Conservation (phyloP, 1,140 invertebrate genomes). For the Goniozus legneri region DNA sequence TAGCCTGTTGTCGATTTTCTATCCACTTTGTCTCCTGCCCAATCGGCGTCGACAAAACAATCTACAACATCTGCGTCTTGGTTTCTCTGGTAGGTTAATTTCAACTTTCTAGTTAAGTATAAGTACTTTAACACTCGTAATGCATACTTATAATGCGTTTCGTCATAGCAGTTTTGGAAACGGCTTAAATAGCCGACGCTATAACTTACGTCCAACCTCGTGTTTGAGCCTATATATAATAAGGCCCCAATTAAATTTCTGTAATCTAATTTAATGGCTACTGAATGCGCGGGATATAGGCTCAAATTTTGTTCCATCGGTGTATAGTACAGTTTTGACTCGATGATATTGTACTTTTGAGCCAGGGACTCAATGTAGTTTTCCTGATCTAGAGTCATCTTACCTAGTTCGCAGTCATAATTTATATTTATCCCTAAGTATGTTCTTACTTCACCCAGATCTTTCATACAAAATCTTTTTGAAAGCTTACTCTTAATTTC, state of each 20-base stretch:
- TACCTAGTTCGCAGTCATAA: conserved; percentile 26
- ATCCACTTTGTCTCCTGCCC: conserved; percentile 33
- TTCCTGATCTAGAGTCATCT: conserved; percentile 35
- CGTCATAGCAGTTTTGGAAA: conserved; percentile 39
- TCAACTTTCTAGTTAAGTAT: conserved; percentile 33
- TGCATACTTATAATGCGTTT: conserved; percentile 44
- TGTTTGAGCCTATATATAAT: conserved; percentile 44
- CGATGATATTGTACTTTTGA: conserved; percentile 35
- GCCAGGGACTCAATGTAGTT: conserved; percentile 44
- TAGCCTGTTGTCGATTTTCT: conserved; percentile 44
- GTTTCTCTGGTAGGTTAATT: conserved; percentile 3
- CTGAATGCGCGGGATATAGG: not conserved
- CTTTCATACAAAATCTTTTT: conserved; percentile 25
- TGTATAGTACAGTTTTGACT: conserved; percentile 20
- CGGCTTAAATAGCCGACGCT: conserved; percentile 32
- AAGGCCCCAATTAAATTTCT: conserved; percentile 38
- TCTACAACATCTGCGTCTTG: not conserved
- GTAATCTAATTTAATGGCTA: conserved; percentile 18
- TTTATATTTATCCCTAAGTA: conserved; percentile 29
- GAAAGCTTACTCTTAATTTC: conserved; percentile 28
- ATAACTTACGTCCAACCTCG: conserved; percentile 36
- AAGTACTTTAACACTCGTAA: conserved; percentile 30
- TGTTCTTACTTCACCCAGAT: conserved; percentile 27
- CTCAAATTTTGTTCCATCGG: conserved; percentile 48
- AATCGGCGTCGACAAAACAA: conserved; percentile 47